These are phyloP conservation scores for Acanthurus lineatus DNA, from an alignment of 2,797 vertebrate genomes.

Conservation along the genomic window DNA sequence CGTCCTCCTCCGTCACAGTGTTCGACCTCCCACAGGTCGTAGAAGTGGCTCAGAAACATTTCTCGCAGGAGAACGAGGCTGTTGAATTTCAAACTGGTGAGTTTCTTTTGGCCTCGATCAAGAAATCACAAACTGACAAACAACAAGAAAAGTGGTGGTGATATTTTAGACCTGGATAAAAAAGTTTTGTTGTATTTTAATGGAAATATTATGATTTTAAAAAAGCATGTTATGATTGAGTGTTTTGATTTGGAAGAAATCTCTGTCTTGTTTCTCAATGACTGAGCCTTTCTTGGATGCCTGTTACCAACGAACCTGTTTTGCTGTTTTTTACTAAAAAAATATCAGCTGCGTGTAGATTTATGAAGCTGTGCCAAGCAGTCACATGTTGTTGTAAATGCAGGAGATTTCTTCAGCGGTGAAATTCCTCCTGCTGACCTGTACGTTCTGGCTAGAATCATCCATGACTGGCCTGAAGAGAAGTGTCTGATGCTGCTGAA, in stretches of 20 bases:
- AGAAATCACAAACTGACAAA: background rate
- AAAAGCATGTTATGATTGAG: background rate
- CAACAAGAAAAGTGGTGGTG: background rate
- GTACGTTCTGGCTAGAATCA: constrained; percentile 82
- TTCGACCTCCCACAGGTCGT: constrained; percentile 83
- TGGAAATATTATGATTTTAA: no score
- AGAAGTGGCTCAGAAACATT: constrained; percentile 75
- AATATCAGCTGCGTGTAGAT: no score
- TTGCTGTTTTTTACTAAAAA: no score
- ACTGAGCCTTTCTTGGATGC: no score
- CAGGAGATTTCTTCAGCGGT: constrained; percentile 84
- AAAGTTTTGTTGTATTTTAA: background rate
- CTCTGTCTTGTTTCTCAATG: no score
- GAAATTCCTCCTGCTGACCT: constrained; percentile 82
- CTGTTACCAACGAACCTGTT: no score
- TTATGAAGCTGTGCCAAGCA: no score
- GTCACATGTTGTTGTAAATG: rapidly evolving
- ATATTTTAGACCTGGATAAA: background rate
- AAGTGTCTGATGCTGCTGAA: constrained; percentile 79
- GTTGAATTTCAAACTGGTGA: constrained; percentile 79
- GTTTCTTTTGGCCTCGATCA: background rate
- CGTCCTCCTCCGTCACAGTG: constrained; percentile 77
- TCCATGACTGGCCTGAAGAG: constrained; percentile 86
- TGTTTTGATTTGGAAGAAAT: background rate
- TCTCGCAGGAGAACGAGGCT: constrained; percentile 67